phyloP scores from a whole-genome alignment of 2,797 vertebrate genomes.

The Myiotriccus ornatus region DNA sequence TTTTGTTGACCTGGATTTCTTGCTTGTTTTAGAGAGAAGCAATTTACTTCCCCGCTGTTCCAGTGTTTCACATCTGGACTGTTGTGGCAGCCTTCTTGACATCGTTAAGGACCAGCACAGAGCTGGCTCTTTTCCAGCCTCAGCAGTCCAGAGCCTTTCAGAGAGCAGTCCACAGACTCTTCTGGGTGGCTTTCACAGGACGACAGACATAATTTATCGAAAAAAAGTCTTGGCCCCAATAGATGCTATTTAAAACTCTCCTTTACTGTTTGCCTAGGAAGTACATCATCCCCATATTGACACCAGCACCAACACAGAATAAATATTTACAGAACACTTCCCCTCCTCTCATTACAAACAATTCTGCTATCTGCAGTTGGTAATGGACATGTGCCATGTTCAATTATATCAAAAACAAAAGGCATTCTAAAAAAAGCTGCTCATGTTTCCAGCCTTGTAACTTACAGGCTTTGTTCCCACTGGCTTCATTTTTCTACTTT shows the following conservation, averaged over 20 bases:
- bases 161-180: neutral
- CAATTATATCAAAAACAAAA: conserved; percentile 45
- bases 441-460: neutral
- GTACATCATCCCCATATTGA: neutral
- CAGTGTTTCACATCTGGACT: neutral
- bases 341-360: conserved; percentile 50
- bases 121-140: neutral
- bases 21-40: neutral
- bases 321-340: conserved; percentile 60
- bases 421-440: conserved; percentile 32
- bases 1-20: neutral
- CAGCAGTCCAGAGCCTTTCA: neutral
- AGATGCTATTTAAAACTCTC: neutral
- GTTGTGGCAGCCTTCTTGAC: neutral
- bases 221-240: neutral
- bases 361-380: conserved; percentile 43
- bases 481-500: neutral
- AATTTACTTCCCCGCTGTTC: neutral
- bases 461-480: neutral
- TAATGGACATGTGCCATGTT: conserved; percentile 47
- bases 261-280: conserved; percentile 17
- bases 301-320: conserved; percentile 37
- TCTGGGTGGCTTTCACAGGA: neutral
- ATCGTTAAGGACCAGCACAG: neutral
- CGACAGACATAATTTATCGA: neutral